Evolutionary conservation across 2,113 vertebrate species (phyloP).

Genomic region (Serilophus lunatus): DNA sequence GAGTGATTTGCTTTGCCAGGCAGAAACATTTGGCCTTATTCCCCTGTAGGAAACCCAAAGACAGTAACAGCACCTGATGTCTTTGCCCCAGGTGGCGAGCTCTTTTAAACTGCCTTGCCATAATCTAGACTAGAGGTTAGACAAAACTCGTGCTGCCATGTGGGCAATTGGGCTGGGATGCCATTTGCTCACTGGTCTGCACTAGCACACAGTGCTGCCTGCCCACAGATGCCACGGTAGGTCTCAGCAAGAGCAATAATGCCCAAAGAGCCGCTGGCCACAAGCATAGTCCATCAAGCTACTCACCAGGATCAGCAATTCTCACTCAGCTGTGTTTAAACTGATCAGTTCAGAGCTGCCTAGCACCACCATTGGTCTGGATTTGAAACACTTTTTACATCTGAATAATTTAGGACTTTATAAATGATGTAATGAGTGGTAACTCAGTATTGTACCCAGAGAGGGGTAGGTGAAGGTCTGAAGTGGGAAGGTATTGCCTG

Average conservation of each 20-base stretch:
- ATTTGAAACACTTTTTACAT: not conserved
- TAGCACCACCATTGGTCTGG: not conserved
- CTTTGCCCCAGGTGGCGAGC: not conserved
- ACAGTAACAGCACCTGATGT: not conserved
- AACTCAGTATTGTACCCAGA: not conserved
- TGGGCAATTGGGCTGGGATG: not conserved
- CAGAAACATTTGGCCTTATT: not conserved
- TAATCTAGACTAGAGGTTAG: not conserved
- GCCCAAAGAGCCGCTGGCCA: not conserved
- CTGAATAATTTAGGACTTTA: not conserved
- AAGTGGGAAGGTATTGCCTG: not conserved
- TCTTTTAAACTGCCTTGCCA: not conserved
- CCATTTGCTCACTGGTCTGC: not conserved
- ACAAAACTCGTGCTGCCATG: rapidly evolving
- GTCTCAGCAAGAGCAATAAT: not conserved
- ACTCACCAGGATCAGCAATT: not conserved
- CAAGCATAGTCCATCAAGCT: not conserved
- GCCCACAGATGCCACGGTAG: not conserved
- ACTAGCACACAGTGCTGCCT: not conserved
- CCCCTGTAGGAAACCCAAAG: not conserved
- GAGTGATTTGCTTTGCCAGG: not conserved
- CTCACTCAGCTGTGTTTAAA: not conserved
- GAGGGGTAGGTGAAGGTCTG: not conserved
- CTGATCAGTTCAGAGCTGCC: not conserved
- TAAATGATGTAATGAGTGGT: not conserved